Conservation (phyloP, 2,113 vertebrate genomes). For the Tachuris rubrigastra region DNA sequence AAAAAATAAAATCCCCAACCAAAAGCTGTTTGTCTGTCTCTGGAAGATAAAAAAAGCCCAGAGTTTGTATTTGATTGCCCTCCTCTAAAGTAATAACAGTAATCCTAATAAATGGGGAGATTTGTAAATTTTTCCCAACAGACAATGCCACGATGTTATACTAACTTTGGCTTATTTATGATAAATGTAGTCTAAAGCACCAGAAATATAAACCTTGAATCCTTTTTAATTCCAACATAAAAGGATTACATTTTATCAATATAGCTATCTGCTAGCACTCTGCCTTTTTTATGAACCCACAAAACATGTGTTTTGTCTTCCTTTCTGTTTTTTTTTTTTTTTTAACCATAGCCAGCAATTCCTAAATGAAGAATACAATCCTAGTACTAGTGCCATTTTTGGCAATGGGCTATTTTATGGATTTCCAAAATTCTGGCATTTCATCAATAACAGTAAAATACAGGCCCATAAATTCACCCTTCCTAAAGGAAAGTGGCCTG, state of each 20-base stretch:
- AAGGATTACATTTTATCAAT: constrained; percentile 44
- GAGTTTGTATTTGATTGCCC: constrained; percentile 56
- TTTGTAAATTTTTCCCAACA: constrained; percentile 43
- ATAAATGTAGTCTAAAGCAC: constrained; percentile 22
- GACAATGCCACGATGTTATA: not conserved
- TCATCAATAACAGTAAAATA: not conserved
- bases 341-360: not conserved
- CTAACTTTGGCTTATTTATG: constrained; percentile 44
- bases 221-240: constrained; percentile 54
- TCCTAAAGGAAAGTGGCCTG: not conserved
- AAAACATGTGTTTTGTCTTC: not conserved
- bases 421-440: not conserved
- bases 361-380: not conserved
- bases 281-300: constrained; percentile 23
- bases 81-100: constrained; percentile 44
- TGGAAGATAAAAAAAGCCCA: constrained; percentile 44
- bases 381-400: not conserved
- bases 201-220: constrained; percentile 39
- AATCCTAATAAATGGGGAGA: constrained; percentile 34
- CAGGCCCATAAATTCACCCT: not conserved
- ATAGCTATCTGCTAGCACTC: not conserved
- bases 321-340: not conserved
- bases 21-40: constrained; percentile 58
- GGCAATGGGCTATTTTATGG: not conserved
- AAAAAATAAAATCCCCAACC: constrained; percentile 62